Conservation (phyloP, 1,140 invertebrate species). For the Drosophila ironensis region DNA sequence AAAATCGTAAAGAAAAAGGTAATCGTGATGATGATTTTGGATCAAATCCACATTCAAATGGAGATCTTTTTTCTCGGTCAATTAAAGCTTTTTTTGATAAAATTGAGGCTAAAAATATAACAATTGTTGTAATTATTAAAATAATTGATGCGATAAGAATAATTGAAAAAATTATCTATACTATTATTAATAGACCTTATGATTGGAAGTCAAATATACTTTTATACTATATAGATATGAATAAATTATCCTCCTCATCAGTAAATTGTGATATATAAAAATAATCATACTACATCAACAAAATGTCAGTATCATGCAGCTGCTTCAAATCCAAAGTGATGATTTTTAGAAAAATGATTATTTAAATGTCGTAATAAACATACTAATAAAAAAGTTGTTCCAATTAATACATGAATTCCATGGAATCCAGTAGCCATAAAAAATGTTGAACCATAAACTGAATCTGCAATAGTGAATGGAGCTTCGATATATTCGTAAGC, state of each 20-base stretch:
- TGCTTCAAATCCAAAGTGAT: slow-evolving; percentile 88
- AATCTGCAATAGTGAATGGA: slow-evolving; percentile 85
- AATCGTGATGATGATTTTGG: slow-evolving; percentile 83
- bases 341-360: slow-evolving; percentile 84
- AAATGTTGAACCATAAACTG: slow-evolving; percentile 86
- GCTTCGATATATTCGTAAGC: slow-evolving; percentile 83
- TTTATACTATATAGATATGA: slow-evolving; percentile 86
- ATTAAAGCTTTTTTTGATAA: slow-evolving; percentile 83
- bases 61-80: slow-evolving; percentile 84
- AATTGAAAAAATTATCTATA: slow-evolving; percentile 50
- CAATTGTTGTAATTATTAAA: slow-evolving; percentile 82
- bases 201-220: slow-evolving; percentile 84
- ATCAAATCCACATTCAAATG: slow-evolving; percentile 86
- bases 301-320: slow-evolving; percentile 89
- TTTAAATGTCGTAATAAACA: slow-evolving; percentile 83
- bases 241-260: slow-evolving; percentile 84
- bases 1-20: slow-evolving; percentile 85
- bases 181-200: slow-evolving; percentile 49
- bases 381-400: slow-evolving; percentile 85
- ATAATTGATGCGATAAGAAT: slow-evolving; percentile 17
- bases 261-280: slow-evolving; percentile 86
- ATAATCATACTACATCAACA: slow-evolving; percentile 89
- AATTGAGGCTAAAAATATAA: slow-evolving; percentile 83
- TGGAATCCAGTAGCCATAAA: slow-evolving; percentile 89
- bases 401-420: slow-evolving; percentile 88